A percentile compares a stretch with the other conserved stretches of the same genome.
phyloP scores from a whole-genome alignment of 2,888 invertebrate species.

The Nomada hirtipes region DNA sequence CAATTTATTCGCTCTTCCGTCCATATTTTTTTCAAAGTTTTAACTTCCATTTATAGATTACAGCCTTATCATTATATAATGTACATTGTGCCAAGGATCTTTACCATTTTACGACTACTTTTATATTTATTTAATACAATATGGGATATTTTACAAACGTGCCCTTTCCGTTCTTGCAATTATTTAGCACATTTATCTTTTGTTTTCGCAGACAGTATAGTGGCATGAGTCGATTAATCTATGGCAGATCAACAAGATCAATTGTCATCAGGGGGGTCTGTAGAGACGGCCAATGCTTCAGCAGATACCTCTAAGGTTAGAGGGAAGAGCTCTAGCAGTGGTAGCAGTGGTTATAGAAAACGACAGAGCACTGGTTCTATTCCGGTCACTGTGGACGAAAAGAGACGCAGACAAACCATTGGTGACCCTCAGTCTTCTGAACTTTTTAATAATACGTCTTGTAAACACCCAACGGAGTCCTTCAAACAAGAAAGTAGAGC shows the following conservation, averaged over 20 bases:
- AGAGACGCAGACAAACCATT: slow-evolving; percentile 79
- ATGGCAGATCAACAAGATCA: slow-evolving; percentile 85
- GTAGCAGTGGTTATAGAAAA: slow-evolving; percentile 80
- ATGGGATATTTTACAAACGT: neutral
- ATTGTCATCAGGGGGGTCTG: slow-evolving; percentile 84
- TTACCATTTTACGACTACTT: slow-evolving; percentile 9
- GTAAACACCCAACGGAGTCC: slow-evolving; percentile 76
- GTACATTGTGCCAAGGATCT: neutral
- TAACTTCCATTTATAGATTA: slow-evolving; percentile 8
- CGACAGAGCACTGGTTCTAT: slow-evolving; percentile 80
- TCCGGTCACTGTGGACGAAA: slow-evolving; percentile 79
- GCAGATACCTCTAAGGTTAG: slow-evolving; percentile 83
- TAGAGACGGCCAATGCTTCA: slow-evolving; percentile 84
- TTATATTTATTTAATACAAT: neutral
- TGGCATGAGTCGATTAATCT: slow-evolving; percentile 85
- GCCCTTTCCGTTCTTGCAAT: neutral
- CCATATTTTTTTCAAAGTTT: neutral
- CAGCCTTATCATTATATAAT: slow-evolving; percentile 39
- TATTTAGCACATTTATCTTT: slow-evolving; percentile 23
- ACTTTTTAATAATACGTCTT: slow-evolving; percentile 69
- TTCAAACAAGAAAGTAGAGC: slow-evolving; percentile 77
- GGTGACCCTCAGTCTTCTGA: slow-evolving; percentile 76
- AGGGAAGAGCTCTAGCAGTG: slow-evolving; percentile 79
- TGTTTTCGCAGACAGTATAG: slow-evolving; percentile 82
- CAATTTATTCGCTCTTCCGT: slow-evolving; percentile 8